Evolutionary conservation across 2,797 vertebrate species (phyloP).

Genomic region (Tympanoctomys barrerae): DNA sequence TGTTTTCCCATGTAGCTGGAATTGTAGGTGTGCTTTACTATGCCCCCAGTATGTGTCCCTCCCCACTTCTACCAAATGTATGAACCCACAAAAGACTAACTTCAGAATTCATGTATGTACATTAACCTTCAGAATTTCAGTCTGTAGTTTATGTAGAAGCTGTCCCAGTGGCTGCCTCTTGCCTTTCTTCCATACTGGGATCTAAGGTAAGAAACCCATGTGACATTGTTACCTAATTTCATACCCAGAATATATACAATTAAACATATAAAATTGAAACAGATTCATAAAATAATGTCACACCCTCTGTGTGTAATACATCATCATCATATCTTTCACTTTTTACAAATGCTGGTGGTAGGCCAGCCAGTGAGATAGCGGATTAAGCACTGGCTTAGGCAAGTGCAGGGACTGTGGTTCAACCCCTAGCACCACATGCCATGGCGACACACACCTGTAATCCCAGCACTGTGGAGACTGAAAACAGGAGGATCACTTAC

Average conservation of each 20-base stretch:
- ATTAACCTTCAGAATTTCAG: not conserved
- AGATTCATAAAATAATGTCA: constrained; percentile 7
- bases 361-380: not conserved
- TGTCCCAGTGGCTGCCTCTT: not conserved
- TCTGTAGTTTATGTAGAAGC: not conserved
- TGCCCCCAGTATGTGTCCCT: not conserved
- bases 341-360: constrained; percentile 19
- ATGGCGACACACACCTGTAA: no score
- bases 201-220: not conserved
- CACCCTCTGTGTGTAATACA: not conserved
- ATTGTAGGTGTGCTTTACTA: not conserved
- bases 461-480: no score
- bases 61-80: constrained; percentile 27
- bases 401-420: no score
- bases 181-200: not conserved
- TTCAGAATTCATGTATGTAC: not conserved
- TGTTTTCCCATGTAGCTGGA: not conserved
- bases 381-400: no score
- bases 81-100: constrained; percentile 6
- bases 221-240: not conserved
- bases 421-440: no score
- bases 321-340: not conserved
- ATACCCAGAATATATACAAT: not conserved
- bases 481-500: no score
- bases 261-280: constrained; percentile 18